Evolutionary conservation across 2,797 vertebrate genomes (phyloP), one percentile per base, ranked within the genome.

Genomic region (Toxotes lorentzi): DNA sequence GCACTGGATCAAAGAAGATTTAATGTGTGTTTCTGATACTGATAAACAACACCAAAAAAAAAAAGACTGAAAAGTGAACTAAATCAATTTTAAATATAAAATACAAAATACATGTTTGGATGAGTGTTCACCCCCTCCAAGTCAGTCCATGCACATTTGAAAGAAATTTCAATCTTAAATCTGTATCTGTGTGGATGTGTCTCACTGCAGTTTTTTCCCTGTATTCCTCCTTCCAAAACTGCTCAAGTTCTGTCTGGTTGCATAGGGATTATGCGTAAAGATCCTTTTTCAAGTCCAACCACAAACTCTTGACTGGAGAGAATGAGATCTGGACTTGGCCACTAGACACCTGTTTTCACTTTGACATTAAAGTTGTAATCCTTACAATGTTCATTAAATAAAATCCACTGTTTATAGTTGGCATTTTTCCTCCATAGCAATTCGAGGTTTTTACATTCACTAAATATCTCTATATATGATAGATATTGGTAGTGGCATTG

Each of bases 391-490:
- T 35, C 34, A 7, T 9, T 35, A 9, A 35, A 35, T 35, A 4
- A 35, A 35, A 35, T 5, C 6, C 6, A 35, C 6, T 35, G 17
- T 45, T 45, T 17, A 17, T 9, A 23, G 21, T 12, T n/a, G 1
- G 9, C 10, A 12, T 50, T 23, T 5, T 23, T 50, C n/a, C 3
- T 50, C n/a, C 11, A 51, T 24, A 23, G 48, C n/a, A 12, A 23
- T 51, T 12, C 2, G 16, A 45, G 57, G 34, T 50, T 58, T 50
- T 74, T 59, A 59, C 30, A 65, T 54, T 65, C 23, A 24, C 21
- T 45, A 51, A 50, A 51, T 19, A 45, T 58, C 24, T 56, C 30
- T 57, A 11, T 43, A 14, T 41, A 2, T 30, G 27, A 30, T 4
- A 30, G 27, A 30, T 30, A 30, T 30, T 30, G 27, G n/a, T n/a